phyloP scores from a whole-genome alignment of 1,140 invertebrate species.

The Drosophila seguyi region DNA sequence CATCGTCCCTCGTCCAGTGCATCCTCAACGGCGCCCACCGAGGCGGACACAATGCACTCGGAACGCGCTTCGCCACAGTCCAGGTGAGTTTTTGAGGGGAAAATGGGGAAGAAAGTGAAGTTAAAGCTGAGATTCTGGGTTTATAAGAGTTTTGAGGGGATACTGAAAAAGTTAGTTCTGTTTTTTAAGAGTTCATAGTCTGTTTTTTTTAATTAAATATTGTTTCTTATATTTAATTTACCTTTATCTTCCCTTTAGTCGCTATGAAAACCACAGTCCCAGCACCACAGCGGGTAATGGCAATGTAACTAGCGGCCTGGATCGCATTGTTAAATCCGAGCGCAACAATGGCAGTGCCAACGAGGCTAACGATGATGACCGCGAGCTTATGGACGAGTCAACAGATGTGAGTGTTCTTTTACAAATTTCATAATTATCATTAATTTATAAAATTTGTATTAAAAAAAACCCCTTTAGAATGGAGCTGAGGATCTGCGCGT shows the following conservation, averaged over 20 bases:
- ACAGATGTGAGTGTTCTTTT: conserved; percentile 71
- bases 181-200: not conserved
- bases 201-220: not conserved
- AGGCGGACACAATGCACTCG: conserved; percentile 85
- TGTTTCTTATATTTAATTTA: not conserved
- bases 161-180: not conserved
- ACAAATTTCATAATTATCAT: rapidly evolving
- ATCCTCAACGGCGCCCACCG: conserved; percentile 83
- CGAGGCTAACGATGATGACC: conserved; percentile 81
- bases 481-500: conserved; percentile 87
- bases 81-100: conserved; percentile 55
- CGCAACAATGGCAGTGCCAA: conserved; percentile 84
- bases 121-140: no score
- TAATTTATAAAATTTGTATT: no score
- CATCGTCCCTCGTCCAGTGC: conserved; percentile 84
- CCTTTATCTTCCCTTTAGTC: conserved; percentile 39
- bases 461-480: conserved; percentile 44
- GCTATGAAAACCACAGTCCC: conserved; percentile 85
- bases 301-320: conserved; percentile 67
- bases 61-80: conserved; percentile 84
- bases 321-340: conserved; percentile 83
- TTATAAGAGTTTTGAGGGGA: not conserved
- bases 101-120: no score
- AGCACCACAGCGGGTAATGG: conserved; percentile 84
- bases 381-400: conserved; percentile 82